Base-by-base conservation (phyloP, 2,888 invertebrate genomes). In the Pterobdella sp. region DNA sequence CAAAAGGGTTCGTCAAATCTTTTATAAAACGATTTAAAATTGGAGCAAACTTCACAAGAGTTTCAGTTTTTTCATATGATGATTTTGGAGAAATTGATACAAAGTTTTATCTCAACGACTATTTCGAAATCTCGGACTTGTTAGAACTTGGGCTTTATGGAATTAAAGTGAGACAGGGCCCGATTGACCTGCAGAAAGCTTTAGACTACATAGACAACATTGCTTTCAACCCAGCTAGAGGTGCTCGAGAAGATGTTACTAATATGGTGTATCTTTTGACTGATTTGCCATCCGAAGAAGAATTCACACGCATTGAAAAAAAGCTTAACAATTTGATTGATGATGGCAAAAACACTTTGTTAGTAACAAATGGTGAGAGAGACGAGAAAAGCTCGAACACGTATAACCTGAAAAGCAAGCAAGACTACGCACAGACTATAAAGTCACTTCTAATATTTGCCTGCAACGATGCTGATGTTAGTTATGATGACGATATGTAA, bases 141-240 rank as follows among this genome's bases (percentile, higher is more conserved):
- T 32, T 69, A n/a, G 26, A 18, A 22, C 37, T 32, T 14, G 69
- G 69, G 4, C 29, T 69, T 10, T 42, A 26, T 7, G n/a, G n/a
- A n/a, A n/a, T 69, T 1, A 71, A 71, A n/a, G n/a, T 71, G n/a
- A 34, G 32, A 31, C 26, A 60, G n/a, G n/a, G 35, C 2, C 22
- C 3, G 2, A 52, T 56, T 3, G 22, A 35, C 26, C 60, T 71
- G n/a, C 22, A 29, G 0, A n/a, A 60, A 3, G 71, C 71, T 22
- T n/a, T 71, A 1, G 63, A 71, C 31, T 71, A 71, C 26, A 34
- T 71, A 22, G 71, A 71, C 26, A 71, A 71, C 35, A 37, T 32
- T 4, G 71, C 71, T 32, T 71, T 71, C 63, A 35, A 35, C 35
- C 34, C 34, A 1, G 60, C 26, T 34, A 34, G 35, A 18, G 71